These are phyloP conservation scores for Pardalotus punctatus DNA, from an alignment of 2,113 vertebrate genomes.

Conservation along the genomic window DNA sequence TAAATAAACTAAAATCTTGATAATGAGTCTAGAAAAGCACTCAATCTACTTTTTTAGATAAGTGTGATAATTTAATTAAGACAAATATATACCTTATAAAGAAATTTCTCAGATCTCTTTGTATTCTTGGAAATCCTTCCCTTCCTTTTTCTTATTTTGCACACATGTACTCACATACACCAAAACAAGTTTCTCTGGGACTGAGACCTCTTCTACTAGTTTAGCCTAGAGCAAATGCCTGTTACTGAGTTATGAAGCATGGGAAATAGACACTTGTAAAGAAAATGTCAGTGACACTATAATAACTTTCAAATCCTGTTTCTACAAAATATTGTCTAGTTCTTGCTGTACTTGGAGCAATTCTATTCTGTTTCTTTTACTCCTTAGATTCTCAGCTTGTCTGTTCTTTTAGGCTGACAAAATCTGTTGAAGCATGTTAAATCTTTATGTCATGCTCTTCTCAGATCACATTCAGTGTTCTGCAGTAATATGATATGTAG, in stretches of 20 bases:
- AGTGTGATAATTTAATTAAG: not conserved
- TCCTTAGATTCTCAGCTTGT: not conserved
- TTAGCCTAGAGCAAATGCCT: not conserved
- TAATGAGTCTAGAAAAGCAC: not conserved
- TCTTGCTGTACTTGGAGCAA: not conserved
- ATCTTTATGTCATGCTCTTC: not conserved
- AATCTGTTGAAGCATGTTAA: not conserved
- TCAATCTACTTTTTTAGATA: not conserved
- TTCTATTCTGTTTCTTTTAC: not conserved
- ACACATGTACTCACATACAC: not conserved
- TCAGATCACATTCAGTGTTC: not conserved
- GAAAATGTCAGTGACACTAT: not conserved
- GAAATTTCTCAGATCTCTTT: not conserved
- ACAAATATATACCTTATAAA: not conserved
- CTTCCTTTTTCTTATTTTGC: not conserved
- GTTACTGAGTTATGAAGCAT: not conserved
- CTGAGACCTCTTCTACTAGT: not conserved
- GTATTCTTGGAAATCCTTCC: not conserved
- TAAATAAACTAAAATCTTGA: not conserved
- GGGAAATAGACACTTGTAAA: not conserved
- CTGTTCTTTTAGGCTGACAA: not conserved
- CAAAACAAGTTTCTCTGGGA: not conserved
- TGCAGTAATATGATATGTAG: not conserved
- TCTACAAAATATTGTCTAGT: not conserved
- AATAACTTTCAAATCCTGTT: not conserved